These are phyloP conservation scores for Oscheius sp. DNA, from an alignment of 1,140 invertebrate species.

Conservation along the genomic window DNA sequence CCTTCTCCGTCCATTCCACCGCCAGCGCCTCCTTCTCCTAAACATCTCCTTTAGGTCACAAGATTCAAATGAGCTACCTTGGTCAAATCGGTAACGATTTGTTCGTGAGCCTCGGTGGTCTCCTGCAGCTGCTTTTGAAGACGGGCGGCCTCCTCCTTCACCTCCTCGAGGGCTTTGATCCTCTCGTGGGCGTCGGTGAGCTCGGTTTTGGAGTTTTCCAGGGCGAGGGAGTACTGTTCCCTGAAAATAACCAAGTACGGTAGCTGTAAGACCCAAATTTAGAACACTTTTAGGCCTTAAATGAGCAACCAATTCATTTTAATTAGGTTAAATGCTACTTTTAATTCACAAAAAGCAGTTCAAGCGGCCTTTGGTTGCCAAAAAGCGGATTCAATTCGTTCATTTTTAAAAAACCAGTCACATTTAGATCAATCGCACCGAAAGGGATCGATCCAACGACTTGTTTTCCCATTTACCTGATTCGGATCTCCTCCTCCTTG, in stretches of 20 bases:
- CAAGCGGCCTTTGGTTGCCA: too few species aligned
- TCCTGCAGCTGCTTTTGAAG: not conserved
- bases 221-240: not conserved
- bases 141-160: not conserved
- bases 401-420: not conserved
- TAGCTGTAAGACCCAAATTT: not conserved
- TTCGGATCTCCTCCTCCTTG: constrained; percentile 4
- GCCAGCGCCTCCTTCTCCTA: not conserved
- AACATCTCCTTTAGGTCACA: not conserved
- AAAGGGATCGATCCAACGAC: too few species aligned
- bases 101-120: not conserved
- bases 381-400: not conserved
- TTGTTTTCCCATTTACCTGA: too few species aligned
- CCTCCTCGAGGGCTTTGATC: not conserved
- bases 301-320: not conserved
- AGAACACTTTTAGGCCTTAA: not conserved
- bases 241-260: not conserved
- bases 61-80: not conserved
- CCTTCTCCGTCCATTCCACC: not conserved
- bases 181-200: not conserved
- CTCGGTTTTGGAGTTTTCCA: not conserved
- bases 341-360: too few species aligned
- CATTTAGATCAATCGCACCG: not conserved
- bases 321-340: not conserved
- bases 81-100: not conserved